Conservation (phyloP, 2,113 vertebrate genomes). For the Tiliqua scincoides region DNA sequence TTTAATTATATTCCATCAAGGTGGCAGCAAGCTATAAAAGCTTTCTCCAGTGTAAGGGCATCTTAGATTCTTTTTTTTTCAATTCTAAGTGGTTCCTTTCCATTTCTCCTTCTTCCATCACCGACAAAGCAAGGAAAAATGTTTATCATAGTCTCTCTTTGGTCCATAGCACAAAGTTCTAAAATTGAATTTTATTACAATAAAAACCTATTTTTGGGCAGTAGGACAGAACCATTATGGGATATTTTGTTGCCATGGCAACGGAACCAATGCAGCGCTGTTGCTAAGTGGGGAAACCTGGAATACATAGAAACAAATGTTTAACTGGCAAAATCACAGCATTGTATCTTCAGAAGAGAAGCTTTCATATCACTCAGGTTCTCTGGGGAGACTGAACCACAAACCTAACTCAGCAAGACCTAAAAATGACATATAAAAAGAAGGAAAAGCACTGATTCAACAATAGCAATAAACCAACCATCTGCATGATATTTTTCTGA, state of each 20-base stretch:
- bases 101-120: slow-evolving; percentile 17
- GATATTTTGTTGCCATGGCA: slow-evolving; percentile 57
- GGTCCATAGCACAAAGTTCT: slow-evolving; percentile 31
- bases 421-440: neutral
- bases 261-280: slow-evolving; percentile 39
- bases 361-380: neutral
- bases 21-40: slow-evolving; percentile 38
- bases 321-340: neutral
- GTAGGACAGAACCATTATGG: slow-evolving; percentile 48
- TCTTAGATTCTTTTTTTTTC: slow-evolving; percentile 37
- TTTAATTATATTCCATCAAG: slow-evolving; percentile 39
- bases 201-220: slow-evolving; percentile 46
- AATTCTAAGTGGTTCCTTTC: neutral
- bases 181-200: slow-evolving; percentile 58
- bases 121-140: slow-evolving; percentile 27
- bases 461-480: slow-evolving; percentile 1
- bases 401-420: slow-evolving; percentile 10
- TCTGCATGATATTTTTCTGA: slow-evolving; percentile 11
- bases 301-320: slow-evolving; percentile 43
- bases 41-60: slow-evolving; percentile 25
- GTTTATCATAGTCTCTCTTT: neutral
- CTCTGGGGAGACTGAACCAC: slow-evolving; percentile 27
- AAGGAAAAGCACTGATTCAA: neutral
- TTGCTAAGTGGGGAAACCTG: slow-evolving; percentile 49
- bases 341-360: slow-evolving; percentile 1